These are phyloP conservation scores for Ochropleura plecta DNA, from an alignment of 2,888 invertebrate genomes.

Conservation along the genomic window DNA sequence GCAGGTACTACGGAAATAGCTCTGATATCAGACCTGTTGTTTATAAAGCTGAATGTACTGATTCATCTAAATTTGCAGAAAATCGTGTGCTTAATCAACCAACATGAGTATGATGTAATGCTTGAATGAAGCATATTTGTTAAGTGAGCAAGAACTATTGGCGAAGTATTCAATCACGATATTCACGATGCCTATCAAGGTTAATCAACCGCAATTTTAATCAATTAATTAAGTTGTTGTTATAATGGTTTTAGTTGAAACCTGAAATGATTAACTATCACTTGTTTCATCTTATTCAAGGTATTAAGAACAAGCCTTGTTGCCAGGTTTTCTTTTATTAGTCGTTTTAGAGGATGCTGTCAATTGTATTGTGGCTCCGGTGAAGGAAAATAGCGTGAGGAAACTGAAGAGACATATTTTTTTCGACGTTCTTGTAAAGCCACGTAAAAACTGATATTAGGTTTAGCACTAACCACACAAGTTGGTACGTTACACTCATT, in stretches of 20 bases:
- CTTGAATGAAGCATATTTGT: slow-evolving; percentile 26
- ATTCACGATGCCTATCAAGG: slow-evolving; percentile 32
- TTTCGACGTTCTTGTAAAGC: too few relatives aligned
- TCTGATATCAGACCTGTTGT: slow-evolving; percentile 40
- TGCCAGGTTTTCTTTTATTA: neutral
- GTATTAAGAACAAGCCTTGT: too few relatives aligned
- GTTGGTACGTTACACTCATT: neutral
- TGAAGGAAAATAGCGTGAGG: too few relatives aligned
- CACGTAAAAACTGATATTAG: too few relatives aligned
- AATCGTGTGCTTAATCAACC: slow-evolving; percentile 25
- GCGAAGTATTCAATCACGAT: slow-evolving; percentile 29
- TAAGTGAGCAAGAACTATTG: slow-evolving; percentile 10
- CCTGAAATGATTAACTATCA: slow-evolving; percentile 14
- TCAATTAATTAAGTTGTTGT: slow-evolving; percentile 21
- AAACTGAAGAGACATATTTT: too few relatives aligned
- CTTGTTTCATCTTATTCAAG: slow-evolving; percentile 4
- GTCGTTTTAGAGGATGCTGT: neutral
- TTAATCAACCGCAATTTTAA: slow-evolving; percentile 37
- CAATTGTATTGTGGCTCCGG: neutral
- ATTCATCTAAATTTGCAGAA: slow-evolving; percentile 43
- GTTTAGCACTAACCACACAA: too few relatives aligned
- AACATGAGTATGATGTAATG: slow-evolving; percentile 24
- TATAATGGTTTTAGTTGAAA: slow-evolving; percentile 22
- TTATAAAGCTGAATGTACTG: slow-evolving; percentile 38
- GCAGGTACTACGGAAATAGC: slow-evolving; percentile 42